A percentile compares a stretch with the other conserved stretches of the same genome.
phyloP scores from a whole-genome alignment of 1,140 invertebrate species.

The Colletes latitarsis region DNA sequence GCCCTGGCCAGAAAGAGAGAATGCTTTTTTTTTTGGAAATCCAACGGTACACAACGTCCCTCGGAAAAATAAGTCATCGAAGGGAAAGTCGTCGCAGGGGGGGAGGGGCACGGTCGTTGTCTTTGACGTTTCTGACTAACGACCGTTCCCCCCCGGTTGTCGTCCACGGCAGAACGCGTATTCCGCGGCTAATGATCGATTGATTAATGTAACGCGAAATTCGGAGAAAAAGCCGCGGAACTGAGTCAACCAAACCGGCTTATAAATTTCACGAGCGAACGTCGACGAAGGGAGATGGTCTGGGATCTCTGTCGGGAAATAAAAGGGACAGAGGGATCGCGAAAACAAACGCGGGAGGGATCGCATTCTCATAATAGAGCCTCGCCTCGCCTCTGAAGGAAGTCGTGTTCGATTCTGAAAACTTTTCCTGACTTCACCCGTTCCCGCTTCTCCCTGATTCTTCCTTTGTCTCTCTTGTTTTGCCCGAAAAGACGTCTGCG shows the following conservation, averaged over 20 bases:
- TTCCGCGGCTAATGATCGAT: constrained; percentile 69
- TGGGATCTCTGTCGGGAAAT: neutral
- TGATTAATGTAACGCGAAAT: constrained; percentile 63
- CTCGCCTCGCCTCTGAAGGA: constrained; percentile 48
- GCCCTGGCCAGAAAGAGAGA: neutral
- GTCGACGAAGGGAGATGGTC: neutral
- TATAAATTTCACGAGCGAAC: constrained; percentile 41
- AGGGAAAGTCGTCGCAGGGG: constrained; percentile 18
- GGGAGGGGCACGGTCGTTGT: constrained; percentile 40
- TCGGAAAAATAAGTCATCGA: constrained; percentile 45
- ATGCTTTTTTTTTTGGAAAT: neutral
- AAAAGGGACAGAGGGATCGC: constrained; percentile 32
- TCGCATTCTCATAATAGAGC: constrained; percentile 60
- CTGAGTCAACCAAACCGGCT: neutral
- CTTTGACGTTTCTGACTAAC: constrained; percentile 64
- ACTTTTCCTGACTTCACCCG: constrained; percentile 49
- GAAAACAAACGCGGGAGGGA: constrained; percentile 56
- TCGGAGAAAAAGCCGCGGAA: constrained; percentile 51
- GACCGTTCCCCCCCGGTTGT: neutral
- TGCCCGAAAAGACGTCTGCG: neutral
- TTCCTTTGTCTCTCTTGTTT: neutral
- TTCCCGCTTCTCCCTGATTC: constrained; percentile 10
- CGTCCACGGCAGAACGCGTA: constrained; percentile 14
- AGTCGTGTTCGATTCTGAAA: constrained; percentile 60
- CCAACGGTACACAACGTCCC: neutral